A percentile compares a stretch with the other conserved stretches of the same genome.
Conservation (phyloP, 1,140 invertebrate species). For the Drosophila truncata region DNA sequence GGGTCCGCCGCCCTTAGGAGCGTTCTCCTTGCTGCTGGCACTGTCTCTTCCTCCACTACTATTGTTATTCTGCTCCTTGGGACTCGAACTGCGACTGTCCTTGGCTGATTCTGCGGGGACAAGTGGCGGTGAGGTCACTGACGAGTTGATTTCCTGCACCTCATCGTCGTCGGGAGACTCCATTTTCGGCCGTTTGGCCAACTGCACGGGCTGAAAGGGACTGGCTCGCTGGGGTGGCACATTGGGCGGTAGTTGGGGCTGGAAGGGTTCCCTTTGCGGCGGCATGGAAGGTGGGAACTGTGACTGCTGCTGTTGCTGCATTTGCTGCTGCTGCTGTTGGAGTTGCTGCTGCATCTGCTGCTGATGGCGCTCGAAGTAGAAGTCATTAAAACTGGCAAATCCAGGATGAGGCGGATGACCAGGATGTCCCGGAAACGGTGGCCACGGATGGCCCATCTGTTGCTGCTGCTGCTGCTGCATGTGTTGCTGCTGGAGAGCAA, state of each 20-base stretch:
- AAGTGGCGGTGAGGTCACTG: constrained; percentile 40
- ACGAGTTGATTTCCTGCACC: constrained; percentile 67
- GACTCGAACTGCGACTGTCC: constrained; percentile 42
- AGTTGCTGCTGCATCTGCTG: constrained; percentile 69
- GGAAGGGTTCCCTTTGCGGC: constrained; percentile 65
- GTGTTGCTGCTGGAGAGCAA: constrained; percentile 65
- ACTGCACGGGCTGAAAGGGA: constrained; percentile 69
- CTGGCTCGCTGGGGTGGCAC: constrained; percentile 54
- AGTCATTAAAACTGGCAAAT: constrained; percentile 68
- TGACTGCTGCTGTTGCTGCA: constrained; percentile 34
- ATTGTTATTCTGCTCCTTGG: constrained; percentile 73
- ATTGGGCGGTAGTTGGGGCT: constrained; percentile 72
- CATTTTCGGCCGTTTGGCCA: constrained; percentile 65
- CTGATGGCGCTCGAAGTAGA: constrained; percentile 70
- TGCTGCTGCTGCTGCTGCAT: constrained; percentile 59
- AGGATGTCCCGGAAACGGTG: constrained; percentile 54
- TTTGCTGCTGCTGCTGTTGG: constrained; percentile 59
- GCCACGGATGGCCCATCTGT: constrained; percentile 62
- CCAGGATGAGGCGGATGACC: constrained; percentile 58
- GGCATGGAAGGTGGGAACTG: constrained; percentile 44
- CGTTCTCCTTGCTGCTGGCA: constrained; percentile 74
- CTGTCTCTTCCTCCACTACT: constrained; percentile 66
- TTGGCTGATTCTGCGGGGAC: constrained; percentile 36
- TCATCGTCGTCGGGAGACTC: constrained; percentile 64
- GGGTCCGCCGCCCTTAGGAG: constrained; percentile 52